A percentile compares a stretch with the other conserved stretches of the same genome.
phyloP scores from a whole-genome alignment of 2,797 vertebrate species.

The Channallabes apus region DNA sequence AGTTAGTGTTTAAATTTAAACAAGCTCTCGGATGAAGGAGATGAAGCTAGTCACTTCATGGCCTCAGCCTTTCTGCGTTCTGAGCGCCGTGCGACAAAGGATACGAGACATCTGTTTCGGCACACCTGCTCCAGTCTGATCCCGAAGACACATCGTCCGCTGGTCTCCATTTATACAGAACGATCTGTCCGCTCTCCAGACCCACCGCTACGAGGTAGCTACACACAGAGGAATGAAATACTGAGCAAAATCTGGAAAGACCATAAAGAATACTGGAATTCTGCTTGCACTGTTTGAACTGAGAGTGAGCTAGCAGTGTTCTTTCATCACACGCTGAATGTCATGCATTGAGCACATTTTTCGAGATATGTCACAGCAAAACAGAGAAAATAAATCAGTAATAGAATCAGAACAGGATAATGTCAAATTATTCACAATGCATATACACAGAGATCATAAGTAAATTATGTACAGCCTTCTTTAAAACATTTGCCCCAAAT shows the following conservation, averaged over 20 bases:
- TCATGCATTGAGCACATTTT: not conserved
- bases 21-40: conserved; percentile 18
- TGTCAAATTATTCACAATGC: not conserved
- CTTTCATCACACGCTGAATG: not conserved
- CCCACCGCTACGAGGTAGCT: conserved; percentile 91
- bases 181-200: conserved; percentile 85
- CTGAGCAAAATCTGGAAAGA: not conserved
- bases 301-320: too few species aligned
- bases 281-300: not conserved
- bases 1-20: not conserved
- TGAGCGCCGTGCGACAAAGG: conserved; percentile 54
- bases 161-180: conserved; percentile 84
- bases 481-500: too few species aligned
- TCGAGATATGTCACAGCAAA: not conserved
- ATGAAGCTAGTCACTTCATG: not conserved
- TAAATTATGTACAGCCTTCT: too few species aligned
- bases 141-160: conserved; percentile 63
- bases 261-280: not conserved
- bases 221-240: conserved; percentile 37
- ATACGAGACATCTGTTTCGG: conserved; percentile 81
- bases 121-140: conserved; percentile 80
- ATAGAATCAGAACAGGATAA: not conserved
- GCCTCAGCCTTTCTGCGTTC: not conserved
- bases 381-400: not conserved
- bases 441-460: not conserved